Conservation (phyloP, 2,888 invertebrate genomes). For the Dioctria rufipes region DNA sequence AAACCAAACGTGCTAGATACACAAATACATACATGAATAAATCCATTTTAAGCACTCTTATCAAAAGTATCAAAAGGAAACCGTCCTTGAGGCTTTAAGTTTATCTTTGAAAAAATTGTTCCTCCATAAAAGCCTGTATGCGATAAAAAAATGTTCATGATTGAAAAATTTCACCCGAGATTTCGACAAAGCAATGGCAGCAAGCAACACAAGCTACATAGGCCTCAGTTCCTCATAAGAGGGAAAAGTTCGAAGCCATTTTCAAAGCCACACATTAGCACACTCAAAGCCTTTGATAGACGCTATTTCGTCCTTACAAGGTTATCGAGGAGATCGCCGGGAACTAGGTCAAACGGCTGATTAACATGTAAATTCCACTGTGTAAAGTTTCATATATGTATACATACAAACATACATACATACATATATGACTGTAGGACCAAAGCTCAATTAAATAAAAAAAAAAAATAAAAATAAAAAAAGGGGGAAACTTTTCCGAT, state of each 20-base stretch:
- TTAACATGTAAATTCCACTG: slow-evolving; percentile 21
- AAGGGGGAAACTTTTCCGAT: not conserved
- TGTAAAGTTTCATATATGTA: too few species aligned
- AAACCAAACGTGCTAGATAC: not conserved
- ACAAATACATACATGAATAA: not conserved
- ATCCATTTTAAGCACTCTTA: slow-evolving; percentile 27
- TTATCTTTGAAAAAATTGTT: slow-evolving; percentile 11
- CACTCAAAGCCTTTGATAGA: slow-evolving; percentile 23
- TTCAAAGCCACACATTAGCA: slow-evolving; percentile 15
- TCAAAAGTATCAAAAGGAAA: slow-evolving; percentile 20
- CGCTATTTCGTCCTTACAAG: slow-evolving; percentile 13
- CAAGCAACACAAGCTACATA: not conserved
- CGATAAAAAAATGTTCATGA: slow-evolving; percentile 20
- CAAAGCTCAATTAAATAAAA: too few species aligned
- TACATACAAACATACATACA: too few species aligned
- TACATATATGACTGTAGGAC: too few species aligned
- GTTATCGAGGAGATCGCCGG: slow-evolving; percentile 12
- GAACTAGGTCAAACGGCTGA: slow-evolving; percentile 40
- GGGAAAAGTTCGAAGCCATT: slow-evolving; percentile 10
- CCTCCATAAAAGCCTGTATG: slow-evolving; percentile 13
- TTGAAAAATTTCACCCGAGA: slow-evolving; percentile 11
- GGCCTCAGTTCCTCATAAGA: not conserved
- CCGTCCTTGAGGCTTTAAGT: slow-evolving; percentile 30
- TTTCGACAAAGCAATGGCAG: too few species aligned
- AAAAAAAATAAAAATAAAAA: too few species aligned